Conservation (phyloP, 2,113 vertebrate genomes). For the Pholis gunnellus region DNA sequence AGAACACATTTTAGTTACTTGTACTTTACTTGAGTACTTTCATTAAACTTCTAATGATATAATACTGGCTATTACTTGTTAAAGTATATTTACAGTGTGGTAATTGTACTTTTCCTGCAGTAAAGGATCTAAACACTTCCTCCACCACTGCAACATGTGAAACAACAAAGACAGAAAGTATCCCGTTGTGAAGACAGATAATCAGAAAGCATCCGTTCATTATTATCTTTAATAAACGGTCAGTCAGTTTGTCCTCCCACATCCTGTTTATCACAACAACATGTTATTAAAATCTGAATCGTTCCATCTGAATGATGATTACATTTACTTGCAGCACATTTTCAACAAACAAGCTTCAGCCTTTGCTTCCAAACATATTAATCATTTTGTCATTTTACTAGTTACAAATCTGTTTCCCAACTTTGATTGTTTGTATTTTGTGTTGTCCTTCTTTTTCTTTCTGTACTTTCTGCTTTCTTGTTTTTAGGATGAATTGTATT, state of each 20-base stretch:
- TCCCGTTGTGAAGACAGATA: background rate
- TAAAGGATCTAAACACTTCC: background rate
- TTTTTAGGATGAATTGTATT: background rate
- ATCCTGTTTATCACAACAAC: background rate
- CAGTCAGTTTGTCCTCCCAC: background rate
- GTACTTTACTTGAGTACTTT: background rate
- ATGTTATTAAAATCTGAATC: background rate
- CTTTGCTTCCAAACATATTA: background rate
- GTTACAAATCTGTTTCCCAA: background rate
- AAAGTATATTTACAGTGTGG: background rate
- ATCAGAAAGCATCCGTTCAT: background rate
- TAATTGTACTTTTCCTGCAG: background rate
- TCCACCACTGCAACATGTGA: background rate
- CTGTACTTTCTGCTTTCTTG: background rate
- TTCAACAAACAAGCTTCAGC: background rate
- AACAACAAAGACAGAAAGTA: background rate
- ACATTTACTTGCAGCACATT: background rate
- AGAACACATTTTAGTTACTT: background rate
- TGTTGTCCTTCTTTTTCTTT: background rate
- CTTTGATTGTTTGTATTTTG: background rate
- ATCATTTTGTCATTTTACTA: background rate
- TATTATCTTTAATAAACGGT: background rate
- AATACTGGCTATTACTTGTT: background rate
- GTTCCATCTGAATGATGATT: background rate
- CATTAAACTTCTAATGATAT: too few relatives aligned